Evolutionary conservation across 2,888 invertebrate species (phyloP).

Genomic region (Sinhomidia bicolor): DNA sequence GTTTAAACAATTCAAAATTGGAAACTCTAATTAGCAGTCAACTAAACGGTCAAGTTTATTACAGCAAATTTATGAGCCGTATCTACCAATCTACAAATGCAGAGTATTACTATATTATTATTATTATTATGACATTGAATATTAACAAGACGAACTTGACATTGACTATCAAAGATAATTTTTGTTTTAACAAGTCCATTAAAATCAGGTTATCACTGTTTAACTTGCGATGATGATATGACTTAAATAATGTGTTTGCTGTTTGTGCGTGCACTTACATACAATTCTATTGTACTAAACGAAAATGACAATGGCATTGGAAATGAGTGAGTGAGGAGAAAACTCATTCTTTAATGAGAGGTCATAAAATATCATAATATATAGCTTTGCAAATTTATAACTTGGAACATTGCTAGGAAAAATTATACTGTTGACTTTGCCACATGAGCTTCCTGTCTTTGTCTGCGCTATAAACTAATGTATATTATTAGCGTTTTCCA

Average conservation of each 20-base stretch:
- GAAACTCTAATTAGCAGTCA: not conserved
- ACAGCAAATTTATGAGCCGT: too few relatives aligned
- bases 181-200: slow-evolving; percentile 52
- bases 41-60: not conserved
- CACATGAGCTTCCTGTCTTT: slow-evolving; percentile 58
- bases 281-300: slow-evolving; percentile 23
- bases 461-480: not conserved
- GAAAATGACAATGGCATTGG: slow-evolving; percentile 54
- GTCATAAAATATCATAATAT: slow-evolving; percentile 34
- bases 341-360: slow-evolving; percentile 33
- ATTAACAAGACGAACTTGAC: slow-evolving; percentile 51
- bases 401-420: slow-evolving; percentile 1
- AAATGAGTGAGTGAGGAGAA: slow-evolving; percentile 15
- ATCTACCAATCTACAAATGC: not conserved
- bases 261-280: not conserved
- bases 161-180: slow-evolving; percentile 51
- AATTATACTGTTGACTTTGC: slow-evolving; percentile 1
- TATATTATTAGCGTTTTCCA: slow-evolving; percentile 6
- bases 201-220: slow-evolving; percentile 34
- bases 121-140: slow-evolving; percentile 55
- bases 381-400: not conserved
- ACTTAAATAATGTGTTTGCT: not conserved
- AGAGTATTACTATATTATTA: too few relatives aligned
- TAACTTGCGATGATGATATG: not conserved
- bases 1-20: slow-evolving; percentile 12